A percentile compares a stretch with the other conserved stretches of the same genome.
phyloP scores from a whole-genome alignment of 2,888 invertebrate genomes.

The Lasiommata megera region DNA sequence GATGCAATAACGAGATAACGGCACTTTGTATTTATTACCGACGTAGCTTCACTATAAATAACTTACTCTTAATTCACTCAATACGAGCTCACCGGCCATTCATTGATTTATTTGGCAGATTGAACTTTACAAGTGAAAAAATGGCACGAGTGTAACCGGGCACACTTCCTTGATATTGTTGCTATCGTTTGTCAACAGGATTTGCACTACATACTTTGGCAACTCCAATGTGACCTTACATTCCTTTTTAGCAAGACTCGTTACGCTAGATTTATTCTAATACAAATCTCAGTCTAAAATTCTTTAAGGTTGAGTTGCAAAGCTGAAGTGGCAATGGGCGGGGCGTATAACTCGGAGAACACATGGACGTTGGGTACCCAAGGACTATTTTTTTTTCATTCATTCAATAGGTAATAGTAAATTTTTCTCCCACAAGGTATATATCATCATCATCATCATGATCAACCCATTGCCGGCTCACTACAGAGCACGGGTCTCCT shows the following conservation, averaged over 20 bases:
- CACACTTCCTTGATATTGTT: not conserved
- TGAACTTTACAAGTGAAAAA: conserved; percentile 32
- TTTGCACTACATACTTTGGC: not conserved
- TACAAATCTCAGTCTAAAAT: too few species aligned
- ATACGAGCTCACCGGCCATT: conserved; percentile 32
- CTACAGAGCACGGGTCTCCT: too few species aligned
- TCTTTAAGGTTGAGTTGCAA: too few species aligned
- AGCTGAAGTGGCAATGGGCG: too few species aligned
- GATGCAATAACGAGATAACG: conserved; percentile 62
- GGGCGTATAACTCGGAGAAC: too few species aligned
- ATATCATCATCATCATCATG: too few species aligned
- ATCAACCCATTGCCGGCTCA: too few species aligned
- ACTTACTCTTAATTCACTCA: conserved; percentile 50
- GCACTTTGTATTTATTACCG: conserved; percentile 64
- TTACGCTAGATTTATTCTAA: not conserved
- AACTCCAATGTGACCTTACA: not conserved
- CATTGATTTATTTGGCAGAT: conserved; percentile 38
- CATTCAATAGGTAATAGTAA: too few species aligned
- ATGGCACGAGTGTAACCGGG: conserved; percentile 8
- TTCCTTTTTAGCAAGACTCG: not conserved
- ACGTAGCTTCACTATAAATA: conserved; percentile 48
- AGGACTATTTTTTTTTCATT: too few species aligned
- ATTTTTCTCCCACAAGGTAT: too few species aligned
- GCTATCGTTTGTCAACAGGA: not conserved
- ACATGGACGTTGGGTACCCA: too few species aligned